phyloP scores from a whole-genome alignment of 1,140 invertebrate species.

The Trichonephila inaurata region DNA sequence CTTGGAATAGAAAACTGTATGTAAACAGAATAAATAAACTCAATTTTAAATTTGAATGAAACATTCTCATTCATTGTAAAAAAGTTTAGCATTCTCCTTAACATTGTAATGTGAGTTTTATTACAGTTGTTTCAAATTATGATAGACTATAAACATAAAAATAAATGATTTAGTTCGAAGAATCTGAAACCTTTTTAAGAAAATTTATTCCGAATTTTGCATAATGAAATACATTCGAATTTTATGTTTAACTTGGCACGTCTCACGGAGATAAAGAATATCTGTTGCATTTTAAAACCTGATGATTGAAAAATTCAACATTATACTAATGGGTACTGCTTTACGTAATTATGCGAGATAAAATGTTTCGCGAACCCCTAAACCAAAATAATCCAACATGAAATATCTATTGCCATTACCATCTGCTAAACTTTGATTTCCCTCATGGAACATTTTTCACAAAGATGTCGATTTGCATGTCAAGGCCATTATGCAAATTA shows the following conservation, averaged over 20 bases:
- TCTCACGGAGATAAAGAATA: background rate
- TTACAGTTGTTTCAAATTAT: no score
- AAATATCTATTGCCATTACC: conserved; percentile 61
- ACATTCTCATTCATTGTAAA: no score
- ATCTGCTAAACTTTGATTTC: conserved; percentile 43
- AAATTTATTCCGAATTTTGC: background rate
- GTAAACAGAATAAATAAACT: no score
- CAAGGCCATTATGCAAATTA: conserved; percentile 63
- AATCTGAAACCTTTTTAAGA: background rate
- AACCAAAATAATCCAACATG: background rate
- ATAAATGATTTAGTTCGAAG: background rate
- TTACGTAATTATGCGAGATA: conserved; percentile 18
- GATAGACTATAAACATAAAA: background rate
- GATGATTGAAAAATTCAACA: conserved; percentile 13
- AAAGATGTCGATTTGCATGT: conserved; percentile 41
- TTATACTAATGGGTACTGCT: background rate
- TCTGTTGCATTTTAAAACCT: background rate
- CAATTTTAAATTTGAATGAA: no score
- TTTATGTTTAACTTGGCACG: background rate
- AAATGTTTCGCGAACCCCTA: background rate
- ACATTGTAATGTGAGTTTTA: no score
- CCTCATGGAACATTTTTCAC: conserved; percentile 27
- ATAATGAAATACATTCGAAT: background rate
- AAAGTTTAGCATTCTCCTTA: no score
- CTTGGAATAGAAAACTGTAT: no score